Evolutionary conservation across 2,888 invertebrate genomes (phyloP).

Genomic region (Syrista parreyssii): DNA sequence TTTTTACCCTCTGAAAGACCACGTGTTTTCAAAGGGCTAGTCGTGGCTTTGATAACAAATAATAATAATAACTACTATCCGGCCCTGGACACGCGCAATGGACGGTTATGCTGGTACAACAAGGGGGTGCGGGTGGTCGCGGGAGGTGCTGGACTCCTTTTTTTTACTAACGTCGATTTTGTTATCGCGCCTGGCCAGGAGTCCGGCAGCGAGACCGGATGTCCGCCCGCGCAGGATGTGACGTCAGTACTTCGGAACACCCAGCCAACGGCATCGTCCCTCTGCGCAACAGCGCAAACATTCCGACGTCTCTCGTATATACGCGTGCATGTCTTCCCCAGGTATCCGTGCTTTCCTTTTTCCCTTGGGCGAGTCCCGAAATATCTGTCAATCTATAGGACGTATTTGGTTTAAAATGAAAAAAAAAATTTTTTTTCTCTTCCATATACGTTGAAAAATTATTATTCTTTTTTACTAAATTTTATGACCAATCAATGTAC

Average conservation of each 20-base stretch:
- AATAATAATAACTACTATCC: conserved; percentile 5
- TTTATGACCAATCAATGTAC: background rate
- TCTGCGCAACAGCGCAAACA: conserved; percentile 39
- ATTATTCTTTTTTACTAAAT: background rate
- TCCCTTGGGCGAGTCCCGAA: background rate
- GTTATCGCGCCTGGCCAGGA: conserved; percentile 58
- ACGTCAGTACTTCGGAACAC: conserved; percentile 48
- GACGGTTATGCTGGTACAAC: background rate
- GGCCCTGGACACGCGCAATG: background rate
- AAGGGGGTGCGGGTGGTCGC: conserved; percentile 1
- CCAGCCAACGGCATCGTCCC: conserved; percentile 21
- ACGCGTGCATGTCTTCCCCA: background rate
- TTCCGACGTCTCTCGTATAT: conserved; percentile 18
- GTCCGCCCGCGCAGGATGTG: conserved; percentile 64
- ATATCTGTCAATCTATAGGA: background rate
- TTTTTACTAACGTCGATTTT: conserved; percentile 48
- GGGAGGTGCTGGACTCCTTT: conserved; percentile 22
- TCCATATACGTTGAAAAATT: too few relatives aligned
- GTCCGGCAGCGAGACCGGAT: conserved; percentile 61
- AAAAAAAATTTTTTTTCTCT: background rate
- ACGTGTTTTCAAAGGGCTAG: background rate
- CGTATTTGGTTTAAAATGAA: background rate
- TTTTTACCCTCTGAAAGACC: background rate
- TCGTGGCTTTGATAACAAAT: background rate
- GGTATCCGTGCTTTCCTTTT: background rate